These are phyloP conservation scores for Miltochrista miniata DNA, from an alignment of 2,888 invertebrate genomes.

Conservation along the genomic window DNA sequence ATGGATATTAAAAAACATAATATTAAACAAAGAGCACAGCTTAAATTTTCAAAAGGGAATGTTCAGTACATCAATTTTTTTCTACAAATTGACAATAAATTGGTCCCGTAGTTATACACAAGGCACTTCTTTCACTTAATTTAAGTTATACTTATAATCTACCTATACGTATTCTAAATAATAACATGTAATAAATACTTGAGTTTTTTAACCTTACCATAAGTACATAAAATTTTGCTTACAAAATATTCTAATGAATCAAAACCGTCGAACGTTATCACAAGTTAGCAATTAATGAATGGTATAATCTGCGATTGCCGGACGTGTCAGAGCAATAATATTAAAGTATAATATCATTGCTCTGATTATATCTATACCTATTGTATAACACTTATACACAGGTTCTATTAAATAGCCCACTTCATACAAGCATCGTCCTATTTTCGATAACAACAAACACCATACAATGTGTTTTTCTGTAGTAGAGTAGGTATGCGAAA, in stretches of 20 bases:
- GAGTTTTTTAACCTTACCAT: slow-evolving; percentile 55
- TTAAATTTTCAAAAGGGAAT: slow-evolving; percentile 69
- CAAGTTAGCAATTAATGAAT: no score
- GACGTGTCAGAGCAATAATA: background rate
- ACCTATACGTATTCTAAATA: slow-evolving; percentile 35
- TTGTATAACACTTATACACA: no score
- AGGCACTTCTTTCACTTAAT: slow-evolving; percentile 62
- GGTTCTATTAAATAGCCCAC: no score
- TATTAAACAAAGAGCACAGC: slow-evolving; percentile 51
- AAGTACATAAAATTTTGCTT: slow-evolving; percentile 55
- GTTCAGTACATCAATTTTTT: slow-evolving; percentile 67
- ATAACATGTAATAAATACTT: slow-evolving; percentile 55
- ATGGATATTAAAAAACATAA: slow-evolving; percentile 50
- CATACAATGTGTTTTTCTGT: no score
- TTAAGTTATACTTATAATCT: slow-evolving; percentile 27
- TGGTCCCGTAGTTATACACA: slow-evolving; percentile 66
- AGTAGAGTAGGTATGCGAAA: no score
- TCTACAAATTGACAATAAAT: slow-evolving; percentile 57
- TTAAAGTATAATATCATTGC: no score
- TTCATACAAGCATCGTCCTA: no score
- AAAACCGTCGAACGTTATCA: slow-evolving; percentile 55
- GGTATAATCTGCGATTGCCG: slow-evolving; percentile 21
- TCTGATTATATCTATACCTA: no score
- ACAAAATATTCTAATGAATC: slow-evolving; percentile 39
- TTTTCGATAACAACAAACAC: no score